These are phyloP conservation scores for Lamellibrachia luymesi DNA, from an alignment of 1,140 invertebrate species.

Conservation along the genomic window DNA sequence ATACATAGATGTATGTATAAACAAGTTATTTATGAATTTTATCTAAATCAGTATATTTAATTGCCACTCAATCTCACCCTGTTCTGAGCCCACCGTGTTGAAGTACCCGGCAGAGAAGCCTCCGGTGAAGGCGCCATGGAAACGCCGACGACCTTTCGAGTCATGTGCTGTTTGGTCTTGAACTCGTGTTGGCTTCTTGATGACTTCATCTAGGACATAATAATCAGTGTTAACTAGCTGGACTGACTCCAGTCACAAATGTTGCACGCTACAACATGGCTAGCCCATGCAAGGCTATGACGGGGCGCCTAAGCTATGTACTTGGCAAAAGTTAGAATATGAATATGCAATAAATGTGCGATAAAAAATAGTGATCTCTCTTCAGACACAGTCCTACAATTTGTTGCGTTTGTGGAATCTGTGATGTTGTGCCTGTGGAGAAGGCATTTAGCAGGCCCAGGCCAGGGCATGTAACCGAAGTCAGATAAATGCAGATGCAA, in stretches of 20 bases:
- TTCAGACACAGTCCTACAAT: neutral
- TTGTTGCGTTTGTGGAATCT: neutral
- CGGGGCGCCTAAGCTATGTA: neutral
- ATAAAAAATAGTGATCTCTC: neutral
- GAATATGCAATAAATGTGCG: neutral
- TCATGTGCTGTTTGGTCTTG: slow-evolving; percentile 90
- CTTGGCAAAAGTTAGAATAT: neutral
- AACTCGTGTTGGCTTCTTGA: slow-evolving; percentile 75
- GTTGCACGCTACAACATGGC: neutral
- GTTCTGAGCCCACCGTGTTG: slow-evolving; percentile 91
- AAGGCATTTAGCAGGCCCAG: no score
- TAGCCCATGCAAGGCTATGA: neutral
- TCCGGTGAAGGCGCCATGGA: slow-evolving; percentile 99
- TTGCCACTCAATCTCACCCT: slow-evolving; percentile 63
- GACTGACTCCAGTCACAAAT: neutral
- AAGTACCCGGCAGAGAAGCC: slow-evolving; percentile 98
- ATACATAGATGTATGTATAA: slow-evolving; percentile 18
- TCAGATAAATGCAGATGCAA: no score
- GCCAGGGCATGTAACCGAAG: no score
- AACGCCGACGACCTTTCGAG: slow-evolving; percentile 83
- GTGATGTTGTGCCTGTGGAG: no score
- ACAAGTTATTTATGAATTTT: neutral
- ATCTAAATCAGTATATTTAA: neutral
- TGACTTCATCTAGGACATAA: slow-evolving; percentile 67
- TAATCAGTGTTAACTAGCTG: neutral